Evolutionary conservation across 2,113 vertebrate genomes (phyloP), one percentile per base, ranked within the genome.

Genomic region (Gopherus evgoodei): DNA sequence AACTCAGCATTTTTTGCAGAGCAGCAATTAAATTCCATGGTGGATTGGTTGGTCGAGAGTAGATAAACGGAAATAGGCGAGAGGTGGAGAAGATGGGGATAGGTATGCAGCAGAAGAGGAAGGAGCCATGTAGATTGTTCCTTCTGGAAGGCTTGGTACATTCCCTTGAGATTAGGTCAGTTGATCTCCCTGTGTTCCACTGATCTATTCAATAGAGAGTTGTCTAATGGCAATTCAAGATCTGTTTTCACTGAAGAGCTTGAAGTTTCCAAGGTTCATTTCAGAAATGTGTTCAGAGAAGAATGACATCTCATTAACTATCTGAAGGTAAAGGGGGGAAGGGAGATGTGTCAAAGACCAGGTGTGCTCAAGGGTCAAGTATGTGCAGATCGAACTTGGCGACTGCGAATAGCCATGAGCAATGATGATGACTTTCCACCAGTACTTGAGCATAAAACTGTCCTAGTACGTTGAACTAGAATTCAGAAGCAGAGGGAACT

Each of bases 241-340:
- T 87, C 91, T 80, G 79, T 49, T 78, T 9, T 38, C 47, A 6
- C 0, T n/a, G 35, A 0, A 1, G 35, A 52, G 2, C 56, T 91
- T 52, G 25, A 84, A 21, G 3, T 89, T 93, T 81, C 38, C 50
- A 42, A 44, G n/a, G 38, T 69, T 93, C 56, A 88, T 7, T n/a
- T 92, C 31, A 76, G 21, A 93, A 90, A 91, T 62, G 5, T 22
- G 11, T 86, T 81, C 56, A 83, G 79, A 72, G 53, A 87, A 16
- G 38, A 75, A 22, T 19, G 86, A 1, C 2, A 3, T 87, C 88
- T 62, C 35, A 54, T 31, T 59, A 0, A 76, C 89, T 89, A 24
- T 84, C 2, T 0, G 11, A n/a, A 83, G 69, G 8, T 42, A 52
- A 50, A 8, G 38, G 81, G 47, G 57, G 79, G 75, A 35, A 76